These are phyloP conservation scores for Pangasianodon hypophthalmus DNA, from an alignment of 2,113 vertebrate species.

Conservation along the genomic window DNA sequence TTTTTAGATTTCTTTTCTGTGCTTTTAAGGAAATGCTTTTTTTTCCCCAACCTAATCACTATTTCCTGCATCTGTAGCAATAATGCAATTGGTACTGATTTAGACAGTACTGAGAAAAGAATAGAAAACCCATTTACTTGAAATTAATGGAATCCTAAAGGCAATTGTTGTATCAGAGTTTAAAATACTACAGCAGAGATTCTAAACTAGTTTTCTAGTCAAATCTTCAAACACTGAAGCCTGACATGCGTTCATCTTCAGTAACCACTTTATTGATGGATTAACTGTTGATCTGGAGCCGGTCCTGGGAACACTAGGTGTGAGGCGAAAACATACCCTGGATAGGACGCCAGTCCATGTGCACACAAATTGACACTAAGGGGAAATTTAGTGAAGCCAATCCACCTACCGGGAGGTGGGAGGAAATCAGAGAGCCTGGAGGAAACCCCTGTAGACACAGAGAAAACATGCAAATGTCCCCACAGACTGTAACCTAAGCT, in stretches of 20 bases:
- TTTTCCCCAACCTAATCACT: neutral
- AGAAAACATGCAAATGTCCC: neutral
- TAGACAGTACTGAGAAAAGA: neutral
- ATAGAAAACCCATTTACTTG: neutral
- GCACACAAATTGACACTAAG: neutral
- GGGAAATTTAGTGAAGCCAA: neutral
- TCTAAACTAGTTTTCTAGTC: neutral
- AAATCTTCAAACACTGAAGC: neutral
- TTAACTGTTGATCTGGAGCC: neutral
- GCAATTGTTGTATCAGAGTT: neutral
- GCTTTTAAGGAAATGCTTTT: neutral
- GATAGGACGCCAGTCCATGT: neutral
- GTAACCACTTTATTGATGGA: neutral
- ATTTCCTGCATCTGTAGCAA: neutral
- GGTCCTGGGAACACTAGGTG: neutral
- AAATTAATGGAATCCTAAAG: neutral
- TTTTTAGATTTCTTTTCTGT: neutral
- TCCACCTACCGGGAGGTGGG: neutral
- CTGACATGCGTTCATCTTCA: neutral
- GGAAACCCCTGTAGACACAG: neutral
- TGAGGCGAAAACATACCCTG: neutral
- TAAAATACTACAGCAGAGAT: neutral
- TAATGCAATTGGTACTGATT: neutral
- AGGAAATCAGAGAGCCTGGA: constrained; percentile 1
- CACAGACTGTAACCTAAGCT: neutral